Conservation (phyloP, 2,888 invertebrate genomes). For the Hirtodrosophila cameraria region DNA sequence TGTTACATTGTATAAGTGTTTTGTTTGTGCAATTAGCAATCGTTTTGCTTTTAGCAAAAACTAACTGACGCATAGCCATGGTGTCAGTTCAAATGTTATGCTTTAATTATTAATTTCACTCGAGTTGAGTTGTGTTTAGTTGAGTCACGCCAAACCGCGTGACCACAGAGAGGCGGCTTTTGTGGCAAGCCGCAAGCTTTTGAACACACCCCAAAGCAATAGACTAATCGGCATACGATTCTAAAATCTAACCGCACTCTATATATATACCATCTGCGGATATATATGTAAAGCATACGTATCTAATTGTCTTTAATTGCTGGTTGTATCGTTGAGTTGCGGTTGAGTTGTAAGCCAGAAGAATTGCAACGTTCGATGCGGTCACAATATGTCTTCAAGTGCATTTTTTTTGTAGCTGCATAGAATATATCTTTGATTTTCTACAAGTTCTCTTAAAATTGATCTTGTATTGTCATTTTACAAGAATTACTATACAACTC, state of each 20-base stretch:
- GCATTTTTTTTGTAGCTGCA: conserved; percentile 1
- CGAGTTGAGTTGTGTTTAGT: neutral
- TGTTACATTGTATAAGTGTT: too few relatives aligned
- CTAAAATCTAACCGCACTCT: neutral
- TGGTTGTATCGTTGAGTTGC: conserved; percentile 43
- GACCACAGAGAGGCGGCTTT: conserved; percentile 20
- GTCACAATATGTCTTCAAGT: conserved; percentile 10
- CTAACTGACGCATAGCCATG: conserved; percentile 45
- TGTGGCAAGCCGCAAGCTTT: conserved; percentile 48
- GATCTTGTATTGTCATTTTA: too few relatives aligned
- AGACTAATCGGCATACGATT: too few relatives aligned
- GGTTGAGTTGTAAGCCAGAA: conserved; percentile 27
- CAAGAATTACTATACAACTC: too few relatives aligned
- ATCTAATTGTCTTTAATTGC: conserved; percentile 68
- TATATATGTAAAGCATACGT: conserved; percentile 18
- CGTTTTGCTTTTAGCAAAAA: conserved; percentile 29
- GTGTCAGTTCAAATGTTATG: conserved; percentile 34
- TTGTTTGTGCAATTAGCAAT: conserved; percentile 26
- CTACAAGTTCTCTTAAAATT: too few relatives aligned
- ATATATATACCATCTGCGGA: conserved; percentile 1
- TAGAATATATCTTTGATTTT: neutral
- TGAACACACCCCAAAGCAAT: conserved; percentile 21
- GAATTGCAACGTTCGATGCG: conserved; percentile 24
- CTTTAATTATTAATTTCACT: conserved; percentile 50
- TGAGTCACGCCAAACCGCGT: conserved; percentile 27